phyloP scores from a whole-genome alignment of 2,113 vertebrate genomes.

The Sebastes schlegelii region DNA sequence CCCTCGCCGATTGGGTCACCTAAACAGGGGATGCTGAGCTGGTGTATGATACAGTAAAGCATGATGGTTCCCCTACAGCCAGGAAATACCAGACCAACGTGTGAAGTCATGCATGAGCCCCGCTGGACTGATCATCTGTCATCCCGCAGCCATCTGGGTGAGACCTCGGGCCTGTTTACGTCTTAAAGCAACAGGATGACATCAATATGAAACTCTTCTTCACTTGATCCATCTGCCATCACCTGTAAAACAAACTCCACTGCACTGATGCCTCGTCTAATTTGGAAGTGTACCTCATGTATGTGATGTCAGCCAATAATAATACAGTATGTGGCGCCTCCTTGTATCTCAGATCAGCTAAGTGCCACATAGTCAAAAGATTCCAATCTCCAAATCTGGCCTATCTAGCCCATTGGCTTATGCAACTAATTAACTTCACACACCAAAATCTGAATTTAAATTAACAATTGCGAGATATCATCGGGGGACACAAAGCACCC shows the following conservation, averaged over 20 bases:
- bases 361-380: conserved; percentile 72
- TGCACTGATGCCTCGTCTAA: neutral
- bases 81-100: conserved; percentile 46
- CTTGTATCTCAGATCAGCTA: conserved; percentile 64
- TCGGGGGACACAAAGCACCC: conserved; percentile 80
- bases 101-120: conserved; percentile 76
- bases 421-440: conserved; percentile 82
- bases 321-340: conserved; percentile 29
- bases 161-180: conserved; percentile 75
- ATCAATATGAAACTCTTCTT: conserved; percentile 70
- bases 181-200: conserved; percentile 69
- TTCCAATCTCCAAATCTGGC: conserved; percentile 68
- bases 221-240: conserved; percentile 60
- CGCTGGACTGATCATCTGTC: conserved; percentile 81
- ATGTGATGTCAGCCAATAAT: conserved; percentile 9
- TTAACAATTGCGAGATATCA: conserved; percentile 81
- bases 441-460: conserved; percentile 84
- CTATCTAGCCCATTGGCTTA: conserved; percentile 74
- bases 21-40: neutral
- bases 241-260: conserved; percentile 40
- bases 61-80: conserved; percentile 38
- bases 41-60: neutral
- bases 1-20: too few relatives aligned
- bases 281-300: neutral
- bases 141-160: conserved; percentile 75